phyloP scores from a whole-genome alignment of 2,888 invertebrate species.

The Griposia aprilina region DNA sequence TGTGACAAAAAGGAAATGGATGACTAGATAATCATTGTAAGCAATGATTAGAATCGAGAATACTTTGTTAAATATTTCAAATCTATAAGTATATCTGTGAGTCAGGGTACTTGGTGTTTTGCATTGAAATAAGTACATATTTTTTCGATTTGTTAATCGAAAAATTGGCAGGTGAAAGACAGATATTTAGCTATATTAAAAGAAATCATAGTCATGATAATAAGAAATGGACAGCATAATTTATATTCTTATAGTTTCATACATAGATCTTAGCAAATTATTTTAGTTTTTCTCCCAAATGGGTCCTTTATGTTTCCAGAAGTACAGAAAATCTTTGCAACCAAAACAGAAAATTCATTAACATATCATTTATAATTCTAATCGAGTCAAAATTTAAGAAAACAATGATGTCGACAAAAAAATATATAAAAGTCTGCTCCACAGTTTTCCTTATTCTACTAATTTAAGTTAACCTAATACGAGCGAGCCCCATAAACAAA shows the following conservation, averaged over 20 bases:
- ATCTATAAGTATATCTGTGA: not conserved
- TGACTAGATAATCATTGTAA: not conserved
- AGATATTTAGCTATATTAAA: not conserved
- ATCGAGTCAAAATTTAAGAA: not conserved
- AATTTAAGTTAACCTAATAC: slow-evolving; percentile 80
- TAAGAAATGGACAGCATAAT: not conserved
- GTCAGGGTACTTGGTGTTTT: not conserved
- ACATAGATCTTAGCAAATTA: too few species aligned
- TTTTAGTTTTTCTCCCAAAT: too few species aligned
- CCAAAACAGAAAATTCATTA: not conserved
- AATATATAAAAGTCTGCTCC: slow-evolving; percentile 59
- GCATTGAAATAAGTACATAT: not conserved
- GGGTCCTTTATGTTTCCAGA: not conserved
- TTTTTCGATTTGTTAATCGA: not conserved
- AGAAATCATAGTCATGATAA: not conserved
- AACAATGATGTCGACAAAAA: not conserved
- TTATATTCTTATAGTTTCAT: not conserved
- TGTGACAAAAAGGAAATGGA: not conserved
- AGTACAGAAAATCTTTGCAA: not conserved
- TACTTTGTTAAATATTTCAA: not conserved
- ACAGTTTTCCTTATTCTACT: slow-evolving; percentile 69
- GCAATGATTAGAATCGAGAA: not conserved
- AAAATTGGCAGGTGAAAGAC: not conserved
- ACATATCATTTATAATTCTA: not conserved
- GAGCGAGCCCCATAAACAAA: slow-evolving; percentile 76